Evolutionary conservation across 2,797 vertebrate genomes (phyloP), one percentile per base, ranked within the genome.

Genomic region (Brachyrhaphis roseni): DNA sequence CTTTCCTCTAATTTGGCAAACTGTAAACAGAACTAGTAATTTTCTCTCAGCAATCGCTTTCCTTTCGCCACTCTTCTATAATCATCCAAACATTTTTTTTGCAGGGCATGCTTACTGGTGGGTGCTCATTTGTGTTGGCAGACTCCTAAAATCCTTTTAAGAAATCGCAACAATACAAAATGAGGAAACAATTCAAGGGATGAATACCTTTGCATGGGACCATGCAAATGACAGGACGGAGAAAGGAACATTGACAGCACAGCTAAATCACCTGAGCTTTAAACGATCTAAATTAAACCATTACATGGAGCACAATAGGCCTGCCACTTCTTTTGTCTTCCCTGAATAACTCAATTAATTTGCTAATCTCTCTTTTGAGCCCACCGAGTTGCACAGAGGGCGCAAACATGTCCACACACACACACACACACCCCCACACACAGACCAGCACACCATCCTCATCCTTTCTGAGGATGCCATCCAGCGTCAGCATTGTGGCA

Each of bases 341-440:
- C 68, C 66, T 74, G 87, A 87, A 90, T 88, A 89, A 93, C 82
- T 89, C 76, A 89, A 87, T 93, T 89, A 88, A 92, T 92, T 92
- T 87, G 82, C 80, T 90, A 87, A 92, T 86, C 88, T 92, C 79
- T 81, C 78, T 83, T 88, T 84, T 82, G 68, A 75, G 68, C 73
- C 77, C n/a, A 51, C 83, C 85, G 77, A 81, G 76, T 79, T 34
- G 75, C 75, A 73, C 78, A 16, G 55, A 75, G 77, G 76, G 74
- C 73, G 76, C 47, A 83, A 80, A 79, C 26, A 82, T 77, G 78
- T 26, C 81, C 74, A 28, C 8, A 1, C 53, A 57, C 10, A 57
- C 26, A 20, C 23, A 26, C 31, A 70, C 62, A 72, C 75, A 41
- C 18, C 11, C 20, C 2, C 76, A 78, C 41, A 80, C 23, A 85